Evolutionary conservation across 2,888 invertebrate genomes (phyloP), one percentile per base, ranked within the genome.

Genomic region (Metellina segmentata): DNA sequence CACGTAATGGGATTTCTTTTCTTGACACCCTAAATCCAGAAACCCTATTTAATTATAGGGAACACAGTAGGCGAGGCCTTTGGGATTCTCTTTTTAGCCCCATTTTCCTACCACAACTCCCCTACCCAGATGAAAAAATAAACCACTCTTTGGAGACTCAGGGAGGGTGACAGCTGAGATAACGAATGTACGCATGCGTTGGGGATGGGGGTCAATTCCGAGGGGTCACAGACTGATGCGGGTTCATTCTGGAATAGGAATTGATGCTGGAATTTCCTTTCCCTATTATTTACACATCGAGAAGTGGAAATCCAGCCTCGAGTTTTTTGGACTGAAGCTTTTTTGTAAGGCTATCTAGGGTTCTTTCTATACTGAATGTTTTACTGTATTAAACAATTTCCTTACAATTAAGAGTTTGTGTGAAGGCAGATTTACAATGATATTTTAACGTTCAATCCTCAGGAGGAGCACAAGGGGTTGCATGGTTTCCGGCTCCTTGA

Each of bases 1-100:
- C 77, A 86, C 16, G 85, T 86, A 91, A 91, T 91, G 77, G 91
- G 91, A 91, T 91, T 89, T 87, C 53, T 77, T 79, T 78, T 91
- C 91, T 85, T 91, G 87, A 91, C 91, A 85, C 83, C 83, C 74
- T 79, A 83, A 83, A 91, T 78, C 88, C 87, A 78, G 77, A 87
- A 77, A 83, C 79, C 87, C 91, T 85, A 91, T 91, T 91, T 91
- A 91, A 91, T 91, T 91, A 91, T 77, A 81, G 77, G 13, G 81
- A 88, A 83, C 83, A 83, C 20, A 82, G 87, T 82, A 81, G 78
- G 86, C 48, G 69, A 88, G 69, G 69, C 70, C 83, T 48, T 69
- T 20, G 91, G 91, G 91, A 88, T 78, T 86, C 81, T 81, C 51
- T 69, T 75, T 90, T 77, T 85, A 53, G 79, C 19, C 75, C 77